Evolutionary conservation across 2,888 invertebrate species (phyloP).

Genomic region (Dasysyrphus albostriatus): DNA sequence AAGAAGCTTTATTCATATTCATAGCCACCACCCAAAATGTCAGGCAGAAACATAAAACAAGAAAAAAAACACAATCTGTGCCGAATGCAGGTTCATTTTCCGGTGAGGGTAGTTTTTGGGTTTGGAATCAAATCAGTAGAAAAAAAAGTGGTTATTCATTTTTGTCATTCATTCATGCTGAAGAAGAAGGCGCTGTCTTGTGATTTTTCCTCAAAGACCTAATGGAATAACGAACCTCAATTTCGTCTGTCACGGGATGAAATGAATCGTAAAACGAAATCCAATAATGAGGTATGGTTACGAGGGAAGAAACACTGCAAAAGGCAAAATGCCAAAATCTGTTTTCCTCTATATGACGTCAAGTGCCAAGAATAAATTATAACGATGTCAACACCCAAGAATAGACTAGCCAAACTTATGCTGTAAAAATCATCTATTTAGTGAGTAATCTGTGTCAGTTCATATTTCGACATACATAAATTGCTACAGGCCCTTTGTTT

Average conservation of each 20-base stretch:
- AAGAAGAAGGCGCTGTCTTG: not conserved
- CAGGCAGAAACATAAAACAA: not conserved
- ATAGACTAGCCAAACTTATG: slow-evolving; percentile 42
- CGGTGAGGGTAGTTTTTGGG: not conserved
- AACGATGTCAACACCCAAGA: slow-evolving; percentile 72
- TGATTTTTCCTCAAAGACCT: not conserved
- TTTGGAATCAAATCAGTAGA: not conserved
- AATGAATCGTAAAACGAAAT: not conserved
- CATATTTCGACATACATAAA: slow-evolving; percentile 2
- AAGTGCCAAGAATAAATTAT: slow-evolving; percentile 63
- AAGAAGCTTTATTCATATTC: slow-evolving; percentile 17
- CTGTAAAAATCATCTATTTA: not conserved
- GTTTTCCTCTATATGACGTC: slow-evolving; percentile 68
- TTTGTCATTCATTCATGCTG: slow-evolving; percentile 8
- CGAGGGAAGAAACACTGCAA: slow-evolving; percentile 7
- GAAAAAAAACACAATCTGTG: not conserved
- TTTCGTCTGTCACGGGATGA: slow-evolving; percentile 13
- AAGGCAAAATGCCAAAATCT: slow-evolving; percentile 67
- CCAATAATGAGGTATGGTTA: slow-evolving; percentile 11
- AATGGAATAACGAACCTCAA: slow-evolving; percentile 1
- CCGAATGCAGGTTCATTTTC: not conserved
- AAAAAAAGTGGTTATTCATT: slow-evolving; percentile 16
- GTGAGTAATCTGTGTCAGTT: slow-evolving; percentile 34
- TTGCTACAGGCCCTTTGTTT: not conserved
- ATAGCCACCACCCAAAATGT: slow-evolving; percentile 1